Evolutionary conservation across 2,797 vertebrate genomes (phyloP), one percentile per base, ranked within the genome.

Genomic region (Apogon talboti): DNA sequence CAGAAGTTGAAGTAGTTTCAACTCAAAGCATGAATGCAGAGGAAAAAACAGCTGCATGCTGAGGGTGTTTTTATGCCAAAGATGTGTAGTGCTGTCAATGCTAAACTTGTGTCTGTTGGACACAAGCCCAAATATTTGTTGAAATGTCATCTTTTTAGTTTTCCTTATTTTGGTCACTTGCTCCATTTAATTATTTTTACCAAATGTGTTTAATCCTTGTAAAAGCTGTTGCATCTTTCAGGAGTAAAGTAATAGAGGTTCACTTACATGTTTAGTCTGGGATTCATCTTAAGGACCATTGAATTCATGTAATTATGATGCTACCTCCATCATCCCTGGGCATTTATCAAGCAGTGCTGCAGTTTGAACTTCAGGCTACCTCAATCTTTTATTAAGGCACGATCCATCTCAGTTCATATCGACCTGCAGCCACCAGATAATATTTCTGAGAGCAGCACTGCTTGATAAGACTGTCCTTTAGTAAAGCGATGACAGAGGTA

Each of bases 341-440:
- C 63, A 45, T 46, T 21, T 71, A 41, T 87, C 84, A 82, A 85
- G 78, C 41, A 85, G 84, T 48, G 69, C 80, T 85, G 76, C 63
- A 41, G 42, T 66, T 51, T 5, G 16, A 45, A 55, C 57, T 66
- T 13, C 13, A 19, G 46, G 5, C 14, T 11, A 16, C 19, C 38
- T 3, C 1, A 13, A 14, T 15, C 35, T 50, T 0, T 43, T 54
- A 18, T 15, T 13, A 4, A 42, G 16, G 2, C 44, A 12, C 48
- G 50, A 10, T 21, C 33, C 33, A 35, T 35, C 21, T 11, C 14
- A 33, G 18, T 16, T 41, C 58, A 21, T n/a, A 35, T 52, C 11
- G 14, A 40, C 51, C 53, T 66, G 43, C 21, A 61, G 47, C 44
- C 51, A 28, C 21, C 42, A 16, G 54, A 46, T 58, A 28, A 28